Conservation (phyloP, 1,140 invertebrate species). For the Calycopis cecrops region DNA sequence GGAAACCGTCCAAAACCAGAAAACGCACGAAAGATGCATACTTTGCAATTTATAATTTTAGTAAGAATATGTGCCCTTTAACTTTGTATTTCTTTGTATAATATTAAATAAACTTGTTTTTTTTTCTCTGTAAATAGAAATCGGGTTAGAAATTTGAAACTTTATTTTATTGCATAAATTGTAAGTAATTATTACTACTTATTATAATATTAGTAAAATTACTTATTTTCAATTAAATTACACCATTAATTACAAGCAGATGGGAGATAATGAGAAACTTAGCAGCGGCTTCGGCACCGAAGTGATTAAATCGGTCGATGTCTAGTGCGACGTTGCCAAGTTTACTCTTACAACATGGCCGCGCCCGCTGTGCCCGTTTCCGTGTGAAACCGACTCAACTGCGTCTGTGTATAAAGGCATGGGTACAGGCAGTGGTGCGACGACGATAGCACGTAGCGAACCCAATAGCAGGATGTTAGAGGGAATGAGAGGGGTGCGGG, state of each 20-base stretch:
- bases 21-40: no score
- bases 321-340: constrained; percentile 72
- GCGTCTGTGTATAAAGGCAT: constrained; percentile 52
- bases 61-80: no score
- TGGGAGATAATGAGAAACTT: constrained; percentile 40
- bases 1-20: no score
- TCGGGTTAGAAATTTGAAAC: no score
- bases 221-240: constrained; percentile 6
- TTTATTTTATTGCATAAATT: no score
- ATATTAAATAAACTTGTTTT: no score
- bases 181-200: no score
- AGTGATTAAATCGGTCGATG: constrained; percentile 67
- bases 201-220: background rate
- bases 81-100: no score
- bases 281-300: constrained; percentile 20
- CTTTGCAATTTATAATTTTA: no score
- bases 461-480: constrained; percentile 42
- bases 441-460: constrained; percentile 50
- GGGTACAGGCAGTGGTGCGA: constrained; percentile 52
- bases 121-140: no score
- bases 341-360: constrained; percentile 71
- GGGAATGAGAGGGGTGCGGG: constrained; percentile 33
- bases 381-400: constrained; percentile 67
- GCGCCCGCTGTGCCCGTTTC: constrained; percentile 65
- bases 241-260: constrained; percentile 14